Conservation (phyloP, 2,888 invertebrate genomes). For the Leptinotarsa haldemani region DNA sequence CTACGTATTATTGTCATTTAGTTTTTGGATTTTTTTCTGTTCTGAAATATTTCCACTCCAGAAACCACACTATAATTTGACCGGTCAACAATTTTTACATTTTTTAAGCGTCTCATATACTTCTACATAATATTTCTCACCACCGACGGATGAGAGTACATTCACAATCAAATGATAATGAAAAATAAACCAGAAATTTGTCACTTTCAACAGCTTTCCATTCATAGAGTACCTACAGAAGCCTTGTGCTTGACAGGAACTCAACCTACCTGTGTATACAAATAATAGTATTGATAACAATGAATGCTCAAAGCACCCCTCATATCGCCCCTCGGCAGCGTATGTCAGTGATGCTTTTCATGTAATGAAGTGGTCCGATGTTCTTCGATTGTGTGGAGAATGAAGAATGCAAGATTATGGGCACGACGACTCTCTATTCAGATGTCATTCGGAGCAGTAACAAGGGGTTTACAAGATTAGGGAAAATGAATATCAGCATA, state of each 20-base stretch:
- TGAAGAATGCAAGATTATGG: slow-evolving; percentile 11
- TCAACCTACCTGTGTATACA: slow-evolving; percentile 23
- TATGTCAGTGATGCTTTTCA: slow-evolving; percentile 27
- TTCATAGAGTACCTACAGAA: background rate
- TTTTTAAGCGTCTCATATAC: too few relatives aligned
- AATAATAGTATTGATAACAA: slow-evolving; percentile 29
- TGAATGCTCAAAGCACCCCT: slow-evolving; percentile 18
- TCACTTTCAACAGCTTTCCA: slow-evolving; percentile 10
- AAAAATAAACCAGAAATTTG: slow-evolving; percentile 3
- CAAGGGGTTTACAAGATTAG: slow-evolving; percentile 27
- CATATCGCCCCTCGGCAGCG: background rate
- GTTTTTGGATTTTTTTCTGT: too few relatives aligned
- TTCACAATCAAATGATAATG: background rate
- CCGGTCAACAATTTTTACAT: too few relatives aligned
- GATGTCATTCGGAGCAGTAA: slow-evolving; percentile 19
- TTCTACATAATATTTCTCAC: too few relatives aligned
- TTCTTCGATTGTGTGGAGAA: slow-evolving; percentile 29
- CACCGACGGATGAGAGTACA: too few relatives aligned
- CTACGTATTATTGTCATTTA: too few relatives aligned
- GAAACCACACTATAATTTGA: too few relatives aligned
- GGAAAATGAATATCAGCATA: slow-evolving; percentile 23
- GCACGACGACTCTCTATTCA: slow-evolving; percentile 21
- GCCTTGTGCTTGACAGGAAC: slow-evolving; percentile 9
- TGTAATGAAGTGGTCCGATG: slow-evolving; percentile 28
- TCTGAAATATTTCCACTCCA: too few relatives aligned